Evolutionary conservation across 2,797 vertebrate species (phyloP), one percentile per base, ranked within the genome.

Genomic region (Hemitrygon akajei): DNA sequence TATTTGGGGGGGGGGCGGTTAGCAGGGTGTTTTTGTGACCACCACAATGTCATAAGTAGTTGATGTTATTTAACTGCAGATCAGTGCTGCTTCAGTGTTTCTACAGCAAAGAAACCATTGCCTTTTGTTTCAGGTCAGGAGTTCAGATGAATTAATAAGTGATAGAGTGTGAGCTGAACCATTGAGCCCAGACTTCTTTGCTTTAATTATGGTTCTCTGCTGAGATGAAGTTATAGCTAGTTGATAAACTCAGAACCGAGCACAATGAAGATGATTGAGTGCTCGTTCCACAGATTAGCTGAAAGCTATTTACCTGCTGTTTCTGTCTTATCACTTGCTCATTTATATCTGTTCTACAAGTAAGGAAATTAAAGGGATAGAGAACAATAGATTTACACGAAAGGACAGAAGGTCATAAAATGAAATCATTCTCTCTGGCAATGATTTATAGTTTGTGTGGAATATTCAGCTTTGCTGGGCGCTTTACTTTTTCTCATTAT

Each of bases 61-160:
- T 37, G n/a, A 47, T 14, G 16, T n/a, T 37, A 12, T 86, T 66
- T 86, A 34, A 69, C 63, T 34, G 30, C 16, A 63, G 6, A 3
- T 18, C 1, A 5, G 18, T 89, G 7, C 18, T 89, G 58, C 63
- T 37, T 69, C 86, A 89, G 34, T 37, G 86, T 34, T 69, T 69
- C 20, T 10, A 37, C 7, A 22, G 9, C n/a, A 22, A 69, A 89
- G 12, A 89, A 69, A 69, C 7, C n/a, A 37, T 66, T 66, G 60
- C 60, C 63, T 69, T 22, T 89, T 40, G 86, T 25, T 69, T 37
- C 86, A 89, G 86, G 86, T 11, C 63, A 89, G 18, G 5, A 63
- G 7, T 89, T 69, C 86, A 89, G 69, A 37, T 89, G 60, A 89
- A 69, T 69, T 37, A 37, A 89, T n/a, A 66, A 89, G n/a, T 69